Evolutionary conservation across 2,113 vertebrate species (phyloP).

Genomic region (Cervus canadensis): DNA sequence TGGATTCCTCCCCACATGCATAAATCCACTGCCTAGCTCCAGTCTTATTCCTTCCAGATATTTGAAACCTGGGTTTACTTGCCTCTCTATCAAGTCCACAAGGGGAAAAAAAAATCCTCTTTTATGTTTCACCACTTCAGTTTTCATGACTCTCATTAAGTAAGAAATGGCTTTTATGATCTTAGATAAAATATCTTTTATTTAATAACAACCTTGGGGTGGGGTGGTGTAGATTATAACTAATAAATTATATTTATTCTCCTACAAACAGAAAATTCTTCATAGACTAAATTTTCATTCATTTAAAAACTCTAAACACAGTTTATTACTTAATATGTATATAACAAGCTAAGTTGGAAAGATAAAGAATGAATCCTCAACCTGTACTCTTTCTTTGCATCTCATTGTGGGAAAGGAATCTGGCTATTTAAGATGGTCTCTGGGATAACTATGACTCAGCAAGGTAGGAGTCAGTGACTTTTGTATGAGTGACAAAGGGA

Average conservation of each 20-base stretch:
- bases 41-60: neutral
- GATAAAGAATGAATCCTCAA: neutral
- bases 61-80: neutral
- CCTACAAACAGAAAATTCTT: neutral
- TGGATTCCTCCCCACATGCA: neutral
- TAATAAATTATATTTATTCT: neutral
- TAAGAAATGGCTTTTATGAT: neutral
- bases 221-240: neutral
- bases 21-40: too few species aligned
- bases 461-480: neutral
- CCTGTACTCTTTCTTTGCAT: neutral
- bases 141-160: neutral
- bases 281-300: neutral
- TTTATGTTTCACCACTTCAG: neutral
- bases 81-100: neutral
- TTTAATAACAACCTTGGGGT: neutral
- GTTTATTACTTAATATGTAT: neutral
- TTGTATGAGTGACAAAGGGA: neutral
- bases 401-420: neutral
- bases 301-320: neutral
- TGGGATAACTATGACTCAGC: neutral
- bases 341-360: neutral
- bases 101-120: fast-evolving
- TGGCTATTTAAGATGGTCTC: neutral
- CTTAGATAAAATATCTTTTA: neutral